Evolutionary conservation across 2,113 vertebrate species (phyloP).

Genomic region (Mirza zaza): DNA sequence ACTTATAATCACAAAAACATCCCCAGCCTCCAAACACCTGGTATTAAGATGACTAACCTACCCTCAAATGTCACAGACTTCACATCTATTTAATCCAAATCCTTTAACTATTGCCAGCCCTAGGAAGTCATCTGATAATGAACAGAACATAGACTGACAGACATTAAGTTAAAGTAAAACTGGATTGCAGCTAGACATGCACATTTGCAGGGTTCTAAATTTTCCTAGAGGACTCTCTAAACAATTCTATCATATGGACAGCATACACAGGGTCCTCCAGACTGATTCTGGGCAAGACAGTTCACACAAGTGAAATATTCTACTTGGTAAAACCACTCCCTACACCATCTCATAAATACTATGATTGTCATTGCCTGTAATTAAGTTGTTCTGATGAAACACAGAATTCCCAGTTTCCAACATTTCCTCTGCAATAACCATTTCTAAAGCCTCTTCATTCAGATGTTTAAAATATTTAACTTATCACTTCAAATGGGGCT

Average conservation of each 20-base stretch:
- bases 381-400: constrained; percentile 31
- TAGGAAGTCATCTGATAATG: neutral
- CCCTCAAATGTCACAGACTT: constrained; percentile 36
- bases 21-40: constrained; percentile 16
- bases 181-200: neutral
- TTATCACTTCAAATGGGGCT: neutral
- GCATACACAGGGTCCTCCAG: neutral
- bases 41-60: neutral
- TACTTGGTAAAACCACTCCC: constrained; percentile 38
- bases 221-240: neutral
- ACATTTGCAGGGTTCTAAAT: constrained; percentile 33
- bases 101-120: constrained; percentile 19
- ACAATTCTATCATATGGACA: neutral
- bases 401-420: neutral
- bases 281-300: neutral
- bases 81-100: neutral
- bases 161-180: constrained; percentile 26
- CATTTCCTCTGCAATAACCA: neutral
- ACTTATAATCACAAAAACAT: constrained; percentile 23
- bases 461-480: neutral
- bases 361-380: constrained; percentile 25
- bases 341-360: constrained; percentile 5
- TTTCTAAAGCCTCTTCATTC: constrained; percentile 30
- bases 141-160: neutral
- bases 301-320: constrained; percentile 20